Conservation (phyloP, 2,797 vertebrate species). For the Eulemur coronatus region DNA sequence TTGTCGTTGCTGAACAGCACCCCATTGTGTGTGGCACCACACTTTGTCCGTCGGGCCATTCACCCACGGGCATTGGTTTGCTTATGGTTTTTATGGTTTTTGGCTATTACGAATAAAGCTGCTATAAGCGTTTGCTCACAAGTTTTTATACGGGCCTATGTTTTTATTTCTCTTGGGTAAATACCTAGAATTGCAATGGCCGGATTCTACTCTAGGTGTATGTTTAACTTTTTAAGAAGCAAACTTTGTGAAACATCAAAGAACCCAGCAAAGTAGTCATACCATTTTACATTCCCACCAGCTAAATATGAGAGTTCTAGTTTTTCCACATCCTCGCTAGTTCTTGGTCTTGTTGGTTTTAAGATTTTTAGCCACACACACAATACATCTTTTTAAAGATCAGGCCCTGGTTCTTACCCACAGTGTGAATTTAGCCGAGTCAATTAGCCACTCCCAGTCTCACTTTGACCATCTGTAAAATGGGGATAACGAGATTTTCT, state of each 20-base stretch:
- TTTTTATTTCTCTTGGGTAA: not conserved
- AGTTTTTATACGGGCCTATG: not conserved
- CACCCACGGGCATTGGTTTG: not conserved
- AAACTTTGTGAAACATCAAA: not conserved
- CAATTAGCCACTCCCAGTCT: not conserved
- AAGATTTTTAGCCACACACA: not conserved
- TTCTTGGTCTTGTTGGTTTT: not conserved
- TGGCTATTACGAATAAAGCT: not conserved
- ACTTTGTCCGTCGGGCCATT: not conserved
- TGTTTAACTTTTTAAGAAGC: not conserved
- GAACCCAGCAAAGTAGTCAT: not conserved
- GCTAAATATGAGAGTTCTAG: not conserved
- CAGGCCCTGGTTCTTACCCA: not conserved
- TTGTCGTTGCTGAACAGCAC: not conserved
- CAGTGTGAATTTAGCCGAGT: not conserved
- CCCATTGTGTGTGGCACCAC: not conserved
- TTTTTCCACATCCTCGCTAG: not conserved
- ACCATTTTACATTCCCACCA: not conserved
- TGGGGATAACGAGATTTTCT: not conserved
- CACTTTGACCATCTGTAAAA: not conserved
- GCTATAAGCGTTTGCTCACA: not conserved
- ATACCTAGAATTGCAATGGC: not conserved
- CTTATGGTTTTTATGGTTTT: not conserved
- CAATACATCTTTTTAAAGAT: not conserved
- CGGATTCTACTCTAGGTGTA: not conserved